phyloP scores from a whole-genome alignment of 2,888 invertebrate species.

The Meandrusa payeni region DNA sequence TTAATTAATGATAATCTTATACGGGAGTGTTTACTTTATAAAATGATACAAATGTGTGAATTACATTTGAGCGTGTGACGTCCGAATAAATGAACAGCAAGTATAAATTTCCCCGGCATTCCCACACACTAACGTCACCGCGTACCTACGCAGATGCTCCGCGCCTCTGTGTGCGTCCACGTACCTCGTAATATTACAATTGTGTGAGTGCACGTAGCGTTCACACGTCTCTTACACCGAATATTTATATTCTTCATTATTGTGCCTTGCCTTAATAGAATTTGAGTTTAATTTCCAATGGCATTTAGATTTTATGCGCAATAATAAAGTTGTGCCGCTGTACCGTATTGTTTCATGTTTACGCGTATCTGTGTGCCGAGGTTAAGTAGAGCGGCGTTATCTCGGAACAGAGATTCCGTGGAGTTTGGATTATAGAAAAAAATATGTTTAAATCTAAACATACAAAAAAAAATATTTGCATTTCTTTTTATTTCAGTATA shows the following conservation, averaged over 20 bases:
- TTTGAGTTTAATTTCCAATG: slow-evolving; percentile 39
- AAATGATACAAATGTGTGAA: slow-evolving; percentile 72
- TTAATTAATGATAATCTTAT: slow-evolving; percentile 58
- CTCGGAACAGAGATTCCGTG: slow-evolving; percentile 73
- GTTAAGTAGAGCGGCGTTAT: slow-evolving; percentile 81
- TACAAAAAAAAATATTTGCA: too few relatives aligned
- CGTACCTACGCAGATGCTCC: slow-evolving; percentile 52
- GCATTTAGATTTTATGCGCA: slow-evolving; percentile 38
- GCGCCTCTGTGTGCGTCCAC: slow-evolving; percentile 30
- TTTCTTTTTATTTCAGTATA: too few relatives aligned
- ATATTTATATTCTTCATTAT: slow-evolving; percentile 27
- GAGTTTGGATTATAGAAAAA: slow-evolving; percentile 63
- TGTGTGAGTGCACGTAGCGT: slow-evolving; percentile 62
- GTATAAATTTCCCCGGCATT: slow-evolving; percentile 76
- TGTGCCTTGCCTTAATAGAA: slow-evolving; percentile 34
- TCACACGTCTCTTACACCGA: slow-evolving; percentile 32
- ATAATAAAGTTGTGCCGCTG: slow-evolving; percentile 64
- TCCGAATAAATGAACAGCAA: slow-evolving; percentile 60
- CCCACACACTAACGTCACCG: slow-evolving; percentile 61
- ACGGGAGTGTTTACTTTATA: slow-evolving; percentile 61
- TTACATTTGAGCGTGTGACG: slow-evolving; percentile 59
- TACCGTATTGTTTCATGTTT: slow-evolving; percentile 81
- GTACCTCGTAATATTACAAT: slow-evolving; percentile 26
- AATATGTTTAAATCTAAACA: slow-evolving; percentile 28
- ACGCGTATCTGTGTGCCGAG: slow-evolving; percentile 77